phyloP scores from a whole-genome alignment of 1,140 invertebrate species.

The Papilio xuthus region DNA sequence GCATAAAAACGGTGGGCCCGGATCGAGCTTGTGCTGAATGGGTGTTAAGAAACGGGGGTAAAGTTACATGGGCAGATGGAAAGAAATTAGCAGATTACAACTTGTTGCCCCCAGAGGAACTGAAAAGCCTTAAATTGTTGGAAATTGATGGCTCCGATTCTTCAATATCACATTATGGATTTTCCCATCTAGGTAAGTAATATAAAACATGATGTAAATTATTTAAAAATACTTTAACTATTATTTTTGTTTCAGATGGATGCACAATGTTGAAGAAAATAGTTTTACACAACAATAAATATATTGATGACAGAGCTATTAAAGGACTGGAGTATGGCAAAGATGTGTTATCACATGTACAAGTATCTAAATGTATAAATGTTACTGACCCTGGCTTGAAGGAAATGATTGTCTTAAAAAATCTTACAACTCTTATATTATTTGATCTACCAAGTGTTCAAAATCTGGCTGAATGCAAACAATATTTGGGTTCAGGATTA shows the following conservation, averaged over 20 bases:
- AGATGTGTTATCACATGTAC: slow-evolving; percentile 59
- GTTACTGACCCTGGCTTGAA: slow-evolving; percentile 70
- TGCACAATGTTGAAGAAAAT: slow-evolving; percentile 67
- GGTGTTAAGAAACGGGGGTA: slow-evolving; percentile 91
- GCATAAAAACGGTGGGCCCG: slow-evolving; percentile 89
- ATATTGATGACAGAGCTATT: slow-evolving; percentile 74
- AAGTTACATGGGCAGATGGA: slow-evolving; percentile 85
- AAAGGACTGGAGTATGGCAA: slow-evolving; percentile 67
- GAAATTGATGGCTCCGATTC: slow-evolving; percentile 90
- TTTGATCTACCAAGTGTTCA: slow-evolving; percentile 64
- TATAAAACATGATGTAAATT: background rate
- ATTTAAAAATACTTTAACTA: background rate
- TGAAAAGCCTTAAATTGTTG: slow-evolving; percentile 70
- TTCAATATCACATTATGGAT: slow-evolving; percentile 89
- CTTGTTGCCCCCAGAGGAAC: slow-evolving; percentile 81
- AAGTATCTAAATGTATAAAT: slow-evolving; percentile 72
- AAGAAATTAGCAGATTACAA: slow-evolving; percentile 87
- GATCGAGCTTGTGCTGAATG: slow-evolving; percentile 96
- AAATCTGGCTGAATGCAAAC: slow-evolving; percentile 67
- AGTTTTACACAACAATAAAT: slow-evolving; percentile 69
- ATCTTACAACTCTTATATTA: slow-evolving; percentile 63
- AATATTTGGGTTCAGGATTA: slow-evolving; percentile 58
- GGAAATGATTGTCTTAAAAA: slow-evolving; percentile 58
- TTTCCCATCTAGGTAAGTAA: slow-evolving; percentile 87
- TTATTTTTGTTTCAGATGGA: slow-evolving; percentile 59